Evolutionary conservation across 2,888 invertebrate genomes (phyloP), one percentile per base, ranked within the genome.

Genomic region (Empis stercorea): DNA sequence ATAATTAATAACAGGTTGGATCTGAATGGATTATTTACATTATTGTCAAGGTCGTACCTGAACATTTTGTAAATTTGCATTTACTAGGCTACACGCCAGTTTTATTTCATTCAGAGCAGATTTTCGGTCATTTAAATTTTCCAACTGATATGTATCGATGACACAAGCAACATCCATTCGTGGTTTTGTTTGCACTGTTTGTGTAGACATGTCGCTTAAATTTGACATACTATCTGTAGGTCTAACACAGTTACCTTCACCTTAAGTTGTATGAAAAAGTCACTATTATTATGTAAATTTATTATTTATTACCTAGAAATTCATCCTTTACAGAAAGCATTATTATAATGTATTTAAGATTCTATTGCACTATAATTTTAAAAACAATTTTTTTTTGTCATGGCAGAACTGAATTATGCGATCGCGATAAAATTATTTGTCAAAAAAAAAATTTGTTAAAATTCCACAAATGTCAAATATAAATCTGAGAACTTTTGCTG

Each of bases 161-260:
- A 92, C 85, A 71, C 88, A 88, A 45, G 84, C 91, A 52, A 93
- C 86, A 66, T 92, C 89, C 86, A 91, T 89, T 56, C 79, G 76
- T 20, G 82, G 79, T 30, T 67, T 69, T 50, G 61, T 55, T 37
- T 57, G 57, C 48, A 73, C 68, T 34, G 72, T 63, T 30, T 73
- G 74, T 49, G 70, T 71, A 27, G 79, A 79, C 51, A 75, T 64
- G 59, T 79, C 79, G 53, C 79, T 78, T 57, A 76, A 75, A 27
- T 78, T 78, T 39, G 78, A 78, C 54, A 56, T 56, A 38, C 54
- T 56, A 36, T 51, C 54, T 15, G 54, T 52, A 47, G 51, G 51
- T 10, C 54, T 49, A 45, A 52, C 50, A 46, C 46, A 34, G 30
- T 48, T 48, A 17, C 46, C 44, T 13, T 53, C 53, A 27, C 23